A percentile compares a stretch with the other conserved stretches of the same genome.
Evolutionary conservation across 2,113 vertebrate species (phyloP).

Genomic region (Aegypius monachus): DNA sequence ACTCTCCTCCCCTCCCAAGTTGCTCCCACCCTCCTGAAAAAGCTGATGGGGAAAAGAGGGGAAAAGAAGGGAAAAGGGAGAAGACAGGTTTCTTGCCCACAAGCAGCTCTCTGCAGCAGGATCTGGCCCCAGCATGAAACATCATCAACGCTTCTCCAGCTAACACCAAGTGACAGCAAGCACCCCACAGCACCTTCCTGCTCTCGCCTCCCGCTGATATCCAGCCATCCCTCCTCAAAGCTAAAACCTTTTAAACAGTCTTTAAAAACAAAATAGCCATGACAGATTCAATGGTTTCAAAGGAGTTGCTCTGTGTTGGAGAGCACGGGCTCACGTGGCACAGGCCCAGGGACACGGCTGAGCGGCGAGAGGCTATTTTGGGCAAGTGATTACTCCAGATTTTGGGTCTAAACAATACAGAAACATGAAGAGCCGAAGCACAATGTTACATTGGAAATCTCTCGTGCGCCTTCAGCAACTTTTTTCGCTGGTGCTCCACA

Average conservation of each 20-base stretch:
- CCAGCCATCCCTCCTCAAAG: neutral
- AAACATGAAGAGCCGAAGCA: neutral
- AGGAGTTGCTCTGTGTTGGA: neutral
- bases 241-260: neutral
- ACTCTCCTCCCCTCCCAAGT: neutral
- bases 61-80: neutral
- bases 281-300: neutral
- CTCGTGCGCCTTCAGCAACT: neutral
- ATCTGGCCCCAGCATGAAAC: fast-evolving
- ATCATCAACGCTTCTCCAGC: fast-evolving
- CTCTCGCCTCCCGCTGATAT: neutral
- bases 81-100: neutral
- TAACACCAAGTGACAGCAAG: neutral
- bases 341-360: neutral
- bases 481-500: neutral
- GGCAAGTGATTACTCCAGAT: neutral
- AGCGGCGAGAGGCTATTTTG: neutral
- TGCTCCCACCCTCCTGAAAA: neutral
- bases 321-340: neutral
- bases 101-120: neutral
- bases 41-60: neutral
- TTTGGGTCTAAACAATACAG: neutral
- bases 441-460: neutral
- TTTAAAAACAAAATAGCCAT: neutral
- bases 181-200: neutral